Conservation (phyloP, 2,888 invertebrate genomes). For the Axea sp. region DNA sequence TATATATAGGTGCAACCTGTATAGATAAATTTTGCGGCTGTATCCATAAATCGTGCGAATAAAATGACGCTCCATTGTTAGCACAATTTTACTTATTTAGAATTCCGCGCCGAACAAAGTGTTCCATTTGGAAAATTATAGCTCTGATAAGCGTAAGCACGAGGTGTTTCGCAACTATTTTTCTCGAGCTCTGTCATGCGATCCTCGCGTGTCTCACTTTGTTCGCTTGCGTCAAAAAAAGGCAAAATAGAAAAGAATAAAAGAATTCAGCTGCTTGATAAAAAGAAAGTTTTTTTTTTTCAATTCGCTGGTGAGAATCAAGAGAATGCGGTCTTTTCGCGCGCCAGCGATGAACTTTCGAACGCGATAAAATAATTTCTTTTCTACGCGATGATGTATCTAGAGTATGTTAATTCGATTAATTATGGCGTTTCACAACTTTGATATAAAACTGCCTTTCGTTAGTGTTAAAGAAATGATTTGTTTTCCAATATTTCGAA, state of each 20-base stretch:
- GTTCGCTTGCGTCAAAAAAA: slow-evolving; percentile 17
- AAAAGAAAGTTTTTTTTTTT: slow-evolving; percentile 39
- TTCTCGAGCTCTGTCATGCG: slow-evolving; percentile 55
- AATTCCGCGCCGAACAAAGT: slow-evolving; percentile 52
- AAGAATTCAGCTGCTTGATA: slow-evolving; percentile 33
- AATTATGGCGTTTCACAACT: slow-evolving; percentile 33
- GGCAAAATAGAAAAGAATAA: slow-evolving; percentile 9
- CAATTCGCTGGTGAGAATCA: slow-evolving; percentile 34
- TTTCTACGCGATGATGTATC: slow-evolving; percentile 23
- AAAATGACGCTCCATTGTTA: slow-evolving; percentile 52
- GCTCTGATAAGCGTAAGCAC: slow-evolving; percentile 55
- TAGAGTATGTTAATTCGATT: slow-evolving; percentile 45
- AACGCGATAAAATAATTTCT: slow-evolving; percentile 20
- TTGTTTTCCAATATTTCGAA: not conserved
- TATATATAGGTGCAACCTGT: not conserved
- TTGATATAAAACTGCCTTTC: slow-evolving; percentile 20
- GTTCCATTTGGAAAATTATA: slow-evolving; percentile 60
- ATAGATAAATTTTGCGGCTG: slow-evolving; percentile 29
- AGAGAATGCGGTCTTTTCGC: slow-evolving; percentile 16
- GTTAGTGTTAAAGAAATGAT: slow-evolving; percentile 1
- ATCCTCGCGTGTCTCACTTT: slow-evolving; percentile 58
- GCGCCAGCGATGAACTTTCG: slow-evolving; percentile 29
- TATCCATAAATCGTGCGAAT: slow-evolving; percentile 46
- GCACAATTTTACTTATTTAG: slow-evolving; percentile 54
- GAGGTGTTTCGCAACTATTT: slow-evolving; percentile 61